These are phyloP conservation scores for Pteria penguin DNA, from an alignment of 2,888 invertebrate genomes.

Conservation along the genomic window DNA sequence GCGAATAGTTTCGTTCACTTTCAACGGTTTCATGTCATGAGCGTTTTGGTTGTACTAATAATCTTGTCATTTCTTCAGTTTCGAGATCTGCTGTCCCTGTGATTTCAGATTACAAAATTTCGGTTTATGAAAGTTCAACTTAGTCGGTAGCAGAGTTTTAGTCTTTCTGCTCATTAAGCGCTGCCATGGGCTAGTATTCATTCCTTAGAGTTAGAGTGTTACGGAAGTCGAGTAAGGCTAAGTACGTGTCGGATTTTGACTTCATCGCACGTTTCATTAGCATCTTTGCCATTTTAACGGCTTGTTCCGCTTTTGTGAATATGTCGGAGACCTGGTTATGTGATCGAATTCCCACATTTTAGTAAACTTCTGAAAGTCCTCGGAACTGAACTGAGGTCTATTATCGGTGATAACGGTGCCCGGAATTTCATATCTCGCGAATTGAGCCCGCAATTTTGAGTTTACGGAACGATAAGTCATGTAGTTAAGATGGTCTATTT, in stretches of 20 bases:
- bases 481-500: constrained; percentile 21
- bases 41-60: no score
- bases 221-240: constrained; percentile 21
- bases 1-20: no score
- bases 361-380: no score
- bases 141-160: constrained; percentile 21
- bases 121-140: no score
- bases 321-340: constrained; percentile 16
- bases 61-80: no score
- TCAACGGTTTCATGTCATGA: no score
- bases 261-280: neutral
- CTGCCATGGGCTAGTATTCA: constrained; percentile 10
- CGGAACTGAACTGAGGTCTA: no score
- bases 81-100: no score
- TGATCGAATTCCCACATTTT: no score
- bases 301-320: constrained; percentile 32
- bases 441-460: neutral
- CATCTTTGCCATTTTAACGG: constrained; percentile 23
- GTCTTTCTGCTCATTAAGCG: constrained; percentile 24
- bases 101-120: no score
- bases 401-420: no score
- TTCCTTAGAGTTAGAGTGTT: constrained; percentile 30
- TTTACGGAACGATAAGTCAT: constrained; percentile 8
- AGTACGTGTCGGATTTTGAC: neutral
- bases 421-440: no score